Conservation (phyloP, 2,888 invertebrate genomes). For the Ophraella communa region DNA sequence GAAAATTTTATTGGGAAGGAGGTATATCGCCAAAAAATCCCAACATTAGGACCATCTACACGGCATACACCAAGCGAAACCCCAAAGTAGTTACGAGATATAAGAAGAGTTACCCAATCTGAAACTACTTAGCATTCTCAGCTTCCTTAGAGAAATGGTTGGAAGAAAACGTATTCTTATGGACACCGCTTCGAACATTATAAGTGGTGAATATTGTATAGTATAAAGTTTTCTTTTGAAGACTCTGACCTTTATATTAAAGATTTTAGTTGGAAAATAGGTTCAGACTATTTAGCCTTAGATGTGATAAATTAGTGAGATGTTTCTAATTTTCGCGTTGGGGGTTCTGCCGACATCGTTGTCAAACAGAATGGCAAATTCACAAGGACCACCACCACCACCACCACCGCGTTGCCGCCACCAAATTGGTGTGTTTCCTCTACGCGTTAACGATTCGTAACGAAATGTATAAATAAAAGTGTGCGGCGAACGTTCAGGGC, state of each 20-base stretch:
- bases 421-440: constrained; percentile 39
- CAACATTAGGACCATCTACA: too few relatives aligned
- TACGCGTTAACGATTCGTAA: constrained; percentile 55
- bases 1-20: too few relatives aligned
- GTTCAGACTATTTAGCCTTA: background rate
- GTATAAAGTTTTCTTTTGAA: background rate
- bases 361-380: constrained; percentile 36
- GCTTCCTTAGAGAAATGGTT: too few relatives aligned
- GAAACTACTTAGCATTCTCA: too few relatives aligned
- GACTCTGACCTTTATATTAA: background rate
- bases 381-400: constrained; percentile 29
- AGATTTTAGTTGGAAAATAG: background rate
- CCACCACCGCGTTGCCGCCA: background rate
- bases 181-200: too few relatives aligned
- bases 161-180: too few relatives aligned
- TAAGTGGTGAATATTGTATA: background rate
- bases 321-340: constrained; percentile 48
- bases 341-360: constrained; percentile 28
- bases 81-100: too few relatives aligned
- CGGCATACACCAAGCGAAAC: too few relatives aligned
- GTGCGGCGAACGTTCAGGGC: constrained; percentile 27
- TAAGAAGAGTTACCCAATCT: too few relatives aligned
- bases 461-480: constrained; percentile 56
- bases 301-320: constrained; percentile 46
- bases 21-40: too few relatives aligned